Conservation (phyloP, 1,140 invertebrate species). For the Drosophila murphyi region DNA sequence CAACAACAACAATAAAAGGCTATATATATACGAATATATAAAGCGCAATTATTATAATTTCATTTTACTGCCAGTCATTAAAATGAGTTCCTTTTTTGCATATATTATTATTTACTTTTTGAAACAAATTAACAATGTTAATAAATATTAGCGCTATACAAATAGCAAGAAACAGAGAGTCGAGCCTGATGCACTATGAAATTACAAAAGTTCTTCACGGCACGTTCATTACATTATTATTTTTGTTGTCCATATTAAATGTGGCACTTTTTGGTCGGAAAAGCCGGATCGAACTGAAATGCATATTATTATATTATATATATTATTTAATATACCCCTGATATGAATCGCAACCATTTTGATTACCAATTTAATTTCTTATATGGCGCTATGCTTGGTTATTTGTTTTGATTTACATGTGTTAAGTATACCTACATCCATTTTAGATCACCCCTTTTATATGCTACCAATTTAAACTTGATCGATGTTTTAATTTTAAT, state of each 20-base stretch:
- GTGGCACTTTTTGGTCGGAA: not conserved
- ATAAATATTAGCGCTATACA: slow-evolving; percentile 1
- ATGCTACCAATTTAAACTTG: slow-evolving; percentile 8
- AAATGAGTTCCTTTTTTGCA: slow-evolving; percentile 58
- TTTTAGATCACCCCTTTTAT: slow-evolving; percentile 9
- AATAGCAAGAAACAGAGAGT: not conserved
- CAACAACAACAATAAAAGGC: slow-evolving; percentile 45
- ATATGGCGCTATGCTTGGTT: slow-evolving; percentile 59
- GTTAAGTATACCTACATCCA: slow-evolving; percentile 27
- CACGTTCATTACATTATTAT: slow-evolving; percentile 4
- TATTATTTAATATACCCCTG: slow-evolving; percentile 6
- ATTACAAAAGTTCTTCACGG: slow-evolving; percentile 9
- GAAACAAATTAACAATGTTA: slow-evolving; percentile 1
- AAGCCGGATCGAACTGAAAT: not conserved
- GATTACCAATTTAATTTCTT: slow-evolving; percentile 29
- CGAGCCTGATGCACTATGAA: not conserved
- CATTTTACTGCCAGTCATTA: slow-evolving; percentile 62
- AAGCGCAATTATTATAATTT: slow-evolving; percentile 76
- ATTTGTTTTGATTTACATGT: slow-evolving; percentile 74
- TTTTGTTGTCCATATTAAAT: not conserved
- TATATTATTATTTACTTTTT: slow-evolving; percentile 10
- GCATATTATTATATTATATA: not conserved
- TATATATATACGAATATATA: slow-evolving; percentile 15
- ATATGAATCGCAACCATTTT: slow-evolving; percentile 40
- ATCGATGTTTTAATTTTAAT: slow-evolving; percentile 44